Percentiles rank a stretch among this genome's conserved stretches.
phyloP scores from a whole-genome alignment of 2,113 vertebrate species.

The Corapipo altera region DNA sequence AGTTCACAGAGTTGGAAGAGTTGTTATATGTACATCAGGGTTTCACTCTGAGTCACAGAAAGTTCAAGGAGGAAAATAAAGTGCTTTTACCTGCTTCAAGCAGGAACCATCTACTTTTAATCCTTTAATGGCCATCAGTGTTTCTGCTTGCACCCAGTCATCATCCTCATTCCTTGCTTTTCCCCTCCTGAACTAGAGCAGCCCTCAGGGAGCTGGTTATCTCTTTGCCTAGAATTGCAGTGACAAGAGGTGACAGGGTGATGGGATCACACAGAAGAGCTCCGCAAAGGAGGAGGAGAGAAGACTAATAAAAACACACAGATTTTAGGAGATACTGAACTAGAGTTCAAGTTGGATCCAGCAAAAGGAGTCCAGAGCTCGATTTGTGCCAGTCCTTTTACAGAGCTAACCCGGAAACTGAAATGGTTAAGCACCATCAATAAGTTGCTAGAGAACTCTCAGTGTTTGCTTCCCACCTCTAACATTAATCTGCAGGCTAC shows the following conservation, averaged over 20 bases:
- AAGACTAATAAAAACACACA: not conserved
- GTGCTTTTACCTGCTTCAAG: not conserved
- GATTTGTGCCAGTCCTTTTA: not conserved
- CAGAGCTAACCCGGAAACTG: not conserved
- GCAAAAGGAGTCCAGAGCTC: not conserved
- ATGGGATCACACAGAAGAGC: not conserved
- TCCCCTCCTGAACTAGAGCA: not conserved
- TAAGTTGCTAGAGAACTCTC: not conserved
- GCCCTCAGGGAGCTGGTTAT: rapidly evolving
- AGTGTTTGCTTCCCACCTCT: not conserved
- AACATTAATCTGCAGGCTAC: not conserved
- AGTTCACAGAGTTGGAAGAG: not conserved
- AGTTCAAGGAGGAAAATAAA: not conserved
- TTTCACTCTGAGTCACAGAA: not conserved
- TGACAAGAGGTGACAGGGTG: not conserved
- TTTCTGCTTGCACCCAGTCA: not conserved
- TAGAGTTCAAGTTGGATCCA: not conserved
- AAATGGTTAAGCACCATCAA: not conserved
- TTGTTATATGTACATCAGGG: not conserved
- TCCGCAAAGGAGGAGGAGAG: not conserved
- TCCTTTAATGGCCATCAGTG: rapidly evolving
- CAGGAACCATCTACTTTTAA: not conserved
- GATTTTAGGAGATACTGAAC: not conserved
- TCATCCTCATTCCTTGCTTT: rapidly evolving
- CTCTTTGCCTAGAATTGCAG: not conserved